phyloP scores from a whole-genome alignment of 2,113 vertebrate genomes.

The Tapirus terrestris region DNA sequence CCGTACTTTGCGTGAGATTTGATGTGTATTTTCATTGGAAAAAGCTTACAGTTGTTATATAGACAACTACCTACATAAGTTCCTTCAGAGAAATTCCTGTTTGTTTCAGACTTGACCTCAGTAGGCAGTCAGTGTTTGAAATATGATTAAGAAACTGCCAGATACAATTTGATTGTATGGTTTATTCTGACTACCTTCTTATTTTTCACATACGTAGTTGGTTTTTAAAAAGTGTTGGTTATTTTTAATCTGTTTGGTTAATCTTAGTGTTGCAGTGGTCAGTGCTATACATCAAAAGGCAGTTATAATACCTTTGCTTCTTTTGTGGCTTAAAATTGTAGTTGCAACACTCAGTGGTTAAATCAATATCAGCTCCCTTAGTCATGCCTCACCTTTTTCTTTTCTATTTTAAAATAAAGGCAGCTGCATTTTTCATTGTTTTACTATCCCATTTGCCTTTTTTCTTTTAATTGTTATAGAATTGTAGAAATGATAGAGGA shows the following conservation, averaged over 20 bases:
- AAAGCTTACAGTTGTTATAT: not conserved
- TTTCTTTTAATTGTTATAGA: not conserved
- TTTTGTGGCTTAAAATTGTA: constrained; percentile 39
- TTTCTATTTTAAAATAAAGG: constrained; percentile 59
- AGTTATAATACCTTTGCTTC: not conserved
- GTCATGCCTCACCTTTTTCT: not conserved
- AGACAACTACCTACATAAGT: not conserved
- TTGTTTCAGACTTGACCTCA: constrained; percentile 50
- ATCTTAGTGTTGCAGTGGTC: not conserved
- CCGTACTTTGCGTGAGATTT: not conserved
- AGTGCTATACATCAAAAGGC: not conserved
- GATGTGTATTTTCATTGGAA: not conserved
- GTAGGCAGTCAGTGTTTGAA: not conserved
- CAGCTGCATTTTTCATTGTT: constrained; percentile 27
- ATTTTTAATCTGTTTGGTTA: constrained; percentile 36
- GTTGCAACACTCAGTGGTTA: not conserved
- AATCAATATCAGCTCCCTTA: not conserved
- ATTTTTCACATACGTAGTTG: not conserved
- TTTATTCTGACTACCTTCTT: not conserved
- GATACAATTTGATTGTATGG: not conserved
- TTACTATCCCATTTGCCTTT: constrained; percentile 20
- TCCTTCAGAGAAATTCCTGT: constrained; percentile 51
- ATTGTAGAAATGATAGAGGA: constrained; percentile 35
- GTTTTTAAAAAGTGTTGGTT: not conserved
- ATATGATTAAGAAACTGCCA: constrained; percentile 23